Base-by-base conservation (phyloP, 2,888 invertebrate genomes). In the Cheiracanthium punctorium region DNA sequence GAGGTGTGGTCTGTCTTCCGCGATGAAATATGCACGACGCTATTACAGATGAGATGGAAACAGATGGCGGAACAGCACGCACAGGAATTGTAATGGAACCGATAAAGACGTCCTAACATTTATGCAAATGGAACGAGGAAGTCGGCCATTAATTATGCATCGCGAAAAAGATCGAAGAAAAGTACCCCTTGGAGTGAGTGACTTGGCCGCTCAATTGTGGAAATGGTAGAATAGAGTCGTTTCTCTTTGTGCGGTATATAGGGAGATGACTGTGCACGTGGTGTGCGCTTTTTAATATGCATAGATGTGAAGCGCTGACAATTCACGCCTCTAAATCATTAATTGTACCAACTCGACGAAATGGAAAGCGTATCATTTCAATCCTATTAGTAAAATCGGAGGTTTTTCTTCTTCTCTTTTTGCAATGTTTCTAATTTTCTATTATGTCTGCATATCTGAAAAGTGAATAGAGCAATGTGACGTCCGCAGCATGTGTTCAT, bases 21-120 rank as follows among this genome's bases (percentile, higher is more conserved):
- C 70, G 30, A 82, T 82, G 76, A 82, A 82, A 82, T 76, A 82
- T 82, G 70, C 76, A 82, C 76, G 65, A 32, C 24, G 76, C 71
- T 76, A 82, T 82, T 82, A 76, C 20, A 20, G 71, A 71, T 64
- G 41, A 76, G 82, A 82, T 82, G 82, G 82, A 64, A 71, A 76
- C 76, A 82, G 43, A 76, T 76, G 64, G 65, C 17, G 30, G 17
- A 67, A 58, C 30, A 33, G 69, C 33, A 32, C 67, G 75, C 28
- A 64, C 64, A 58, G 14, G 71, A 76, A 76, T 76, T 14, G 82
- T 37, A 70, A 82, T 75, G 64, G 33, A 33, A 29, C 32, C 29
- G 74, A 81, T 81, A 67, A 81, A 81, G 81, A 74, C 48, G 74
- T 81, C 67, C 74, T 48, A 43, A 52, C 28, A n/a, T n/a, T 10